phyloP scores from a whole-genome alignment of 2,113 vertebrate genomes.

The Colistium nudipinnis region DNA sequence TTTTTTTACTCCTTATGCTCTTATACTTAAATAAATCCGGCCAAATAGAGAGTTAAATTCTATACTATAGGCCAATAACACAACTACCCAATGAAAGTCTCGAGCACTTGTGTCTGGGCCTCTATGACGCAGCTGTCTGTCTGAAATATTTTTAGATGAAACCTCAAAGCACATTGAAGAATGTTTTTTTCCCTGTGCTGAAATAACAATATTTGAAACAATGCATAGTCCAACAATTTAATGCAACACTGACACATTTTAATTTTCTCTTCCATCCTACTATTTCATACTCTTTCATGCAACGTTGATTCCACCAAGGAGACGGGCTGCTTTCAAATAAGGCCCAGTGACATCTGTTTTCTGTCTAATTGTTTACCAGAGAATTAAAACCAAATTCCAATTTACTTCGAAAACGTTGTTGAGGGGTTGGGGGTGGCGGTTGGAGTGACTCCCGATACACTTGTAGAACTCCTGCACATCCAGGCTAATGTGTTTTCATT shows the following conservation, averaged over 20 bases:
- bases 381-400: slow-evolving; percentile 80
- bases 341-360: slow-evolving; percentile 78
- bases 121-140: slow-evolving; percentile 10
- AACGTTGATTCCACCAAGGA: slow-evolving; percentile 37
- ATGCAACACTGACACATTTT: slow-evolving; percentile 37
- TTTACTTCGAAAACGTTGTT: slow-evolving; percentile 77
- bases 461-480: slow-evolving; percentile 70
- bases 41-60: not conserved
- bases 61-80: not conserved
- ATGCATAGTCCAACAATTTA: slow-evolving; percentile 26
- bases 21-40: no score
- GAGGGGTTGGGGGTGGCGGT: slow-evolving; percentile 29
- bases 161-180: slow-evolving; percentile 43
- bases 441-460: slow-evolving; percentile 50
- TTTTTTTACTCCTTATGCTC: no score
- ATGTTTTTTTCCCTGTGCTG: slow-evolving; percentile 29
- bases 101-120: not conserved
- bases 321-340: slow-evolving; percentile 64
- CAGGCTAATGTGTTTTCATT: slow-evolving; percentile 76
- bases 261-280: slow-evolving; percentile 31
- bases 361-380: slow-evolving; percentile 80
- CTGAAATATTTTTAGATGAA: slow-evolving; percentile 22
- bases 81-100: not conserved
- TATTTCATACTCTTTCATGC: slow-evolving; percentile 10
- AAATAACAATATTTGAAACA: slow-evolving; percentile 35